These are phyloP conservation scores for Odontocolon sp. DNA, from an alignment of 2,888 invertebrate genomes.

Conservation along the genomic window DNA sequence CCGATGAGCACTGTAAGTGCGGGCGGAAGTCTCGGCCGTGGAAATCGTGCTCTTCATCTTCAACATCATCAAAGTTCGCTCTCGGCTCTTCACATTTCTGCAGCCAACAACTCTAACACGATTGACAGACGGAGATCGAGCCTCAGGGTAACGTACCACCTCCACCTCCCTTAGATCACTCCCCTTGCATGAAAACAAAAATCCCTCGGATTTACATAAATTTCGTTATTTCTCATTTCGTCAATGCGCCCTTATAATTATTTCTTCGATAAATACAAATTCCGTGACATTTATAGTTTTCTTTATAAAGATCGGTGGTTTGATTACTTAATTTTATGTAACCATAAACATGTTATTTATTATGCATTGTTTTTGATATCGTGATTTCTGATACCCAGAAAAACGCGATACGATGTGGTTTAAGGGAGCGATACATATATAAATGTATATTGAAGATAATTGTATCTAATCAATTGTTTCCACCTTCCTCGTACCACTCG, in stretches of 20 bases:
- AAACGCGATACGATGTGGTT: slow-evolving; percentile 10
- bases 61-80: slow-evolving; percentile 78
- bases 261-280: no score
- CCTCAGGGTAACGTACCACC: slow-evolving; percentile 81
- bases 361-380: background rate
- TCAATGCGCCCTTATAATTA: no score
- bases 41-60: slow-evolving; percentile 73
- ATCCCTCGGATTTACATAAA: background rate
- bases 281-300: no score
- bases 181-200: slow-evolving; percentile 39
- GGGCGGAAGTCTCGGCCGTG: slow-evolving; percentile 78
- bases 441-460: background rate
- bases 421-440: background rate
- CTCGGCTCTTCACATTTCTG: slow-evolving; percentile 74
- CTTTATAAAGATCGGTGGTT: no score
- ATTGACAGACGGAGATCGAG: slow-evolving; percentile 81
- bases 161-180: slow-evolving; percentile 47
- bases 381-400: no score
- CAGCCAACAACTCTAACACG: slow-evolving; percentile 74
- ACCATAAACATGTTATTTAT: no score
- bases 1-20: slow-evolving; percentile 78
- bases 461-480: background rate
- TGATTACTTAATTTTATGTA: no score
- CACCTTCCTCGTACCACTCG: slow-evolving; percentile 19
- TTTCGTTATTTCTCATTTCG: no score